Percentiles rank a stretch among this genome's conserved stretches.
Evolutionary conservation across 2,888 invertebrate genomes (phyloP).

Genomic region (Hermaeophaga mercurialis): DNA sequence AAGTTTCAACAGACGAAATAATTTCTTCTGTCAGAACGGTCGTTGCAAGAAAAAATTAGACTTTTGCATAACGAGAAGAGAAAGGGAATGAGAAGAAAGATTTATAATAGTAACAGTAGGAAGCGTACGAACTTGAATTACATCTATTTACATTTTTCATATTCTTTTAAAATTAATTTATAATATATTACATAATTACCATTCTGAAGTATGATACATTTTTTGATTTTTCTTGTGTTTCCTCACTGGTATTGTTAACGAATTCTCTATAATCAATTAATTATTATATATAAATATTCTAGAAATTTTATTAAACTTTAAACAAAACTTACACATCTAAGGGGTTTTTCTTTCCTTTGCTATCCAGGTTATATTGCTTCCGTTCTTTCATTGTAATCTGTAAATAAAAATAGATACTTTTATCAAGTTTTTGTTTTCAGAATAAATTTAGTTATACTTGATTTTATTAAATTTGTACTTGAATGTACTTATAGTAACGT

Average conservation of each 20-base stretch:
- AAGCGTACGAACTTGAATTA: too few species aligned
- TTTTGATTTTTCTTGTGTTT: conserved; percentile 18
- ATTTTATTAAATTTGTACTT: neutral
- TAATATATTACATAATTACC: conserved; percentile 23
- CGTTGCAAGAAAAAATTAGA: too few species aligned
- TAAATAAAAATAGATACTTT: conserved; percentile 7
- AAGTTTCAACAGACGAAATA: too few species aligned
- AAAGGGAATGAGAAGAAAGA: too few species aligned
- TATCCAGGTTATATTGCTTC: conserved; percentile 12
- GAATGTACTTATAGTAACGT: neutral
- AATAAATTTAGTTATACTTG: too few species aligned
- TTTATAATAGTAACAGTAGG: too few species aligned
- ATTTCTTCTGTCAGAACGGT: too few species aligned
- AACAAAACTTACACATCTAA: conserved; percentile 27
- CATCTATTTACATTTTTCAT: too few species aligned
- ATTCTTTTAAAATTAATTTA: neutral
- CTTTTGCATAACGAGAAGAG: too few species aligned
- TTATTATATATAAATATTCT: neutral
- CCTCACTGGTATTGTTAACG: conserved; percentile 18
- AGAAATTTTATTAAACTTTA: neutral
- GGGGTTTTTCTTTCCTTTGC: conserved; percentile 7
- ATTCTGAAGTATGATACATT: conserved; percentile 29
- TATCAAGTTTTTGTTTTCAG: neutral
- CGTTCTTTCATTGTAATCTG: conserved; percentile 23
- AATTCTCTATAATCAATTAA: conserved; percentile 8